Base-by-base conservation (phyloP, 2,888 invertebrate genomes). In the Mesodorylaimus sp. region DNA sequence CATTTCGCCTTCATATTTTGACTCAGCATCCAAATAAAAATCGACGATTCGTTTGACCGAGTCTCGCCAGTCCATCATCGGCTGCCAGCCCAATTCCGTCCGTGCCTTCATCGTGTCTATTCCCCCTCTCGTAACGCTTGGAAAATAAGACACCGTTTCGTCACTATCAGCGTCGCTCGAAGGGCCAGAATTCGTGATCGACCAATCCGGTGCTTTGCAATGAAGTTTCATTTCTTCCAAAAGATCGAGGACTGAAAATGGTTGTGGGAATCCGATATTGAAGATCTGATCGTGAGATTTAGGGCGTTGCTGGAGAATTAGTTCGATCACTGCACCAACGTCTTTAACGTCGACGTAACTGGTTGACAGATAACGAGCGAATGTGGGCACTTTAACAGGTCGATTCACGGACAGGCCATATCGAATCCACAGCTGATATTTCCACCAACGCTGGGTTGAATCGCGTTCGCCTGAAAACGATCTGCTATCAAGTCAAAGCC, bases 361-460 rank as follows among this genome's bases (percentile, higher is more conserved):
- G 27, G 69, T 61, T 29, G 60, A 60, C 26, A 64, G 58, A 41
- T 60, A 56, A 37, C 55, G 55, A 13, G 65, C 56, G 27, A 57
- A 57, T 21, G 56, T 51, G 0, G 70, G 68, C 24, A 70, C 57
- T 16, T 57, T 56, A 16, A 68, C 54, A 7, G 62, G 62, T 25
- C 57, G 54, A 27, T 62, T 58, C 7, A 65, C 57, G 48, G 59
- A 55, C 3, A 58, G 52, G 28, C 58, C 55, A 39, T 45, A 7
- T 53, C 63, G 59, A 32, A 70, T 57, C 71, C 71, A 71, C 53
- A 70, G 52, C 52, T 70, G 70, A 55, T 70, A 71, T 2, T 66
- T 60, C 46, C 46, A 45, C 46, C 46, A 45, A 10, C 44, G 7
- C 5, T 7, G 7, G 10, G 41, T 10, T 19, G 7, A 19, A 41